Percentiles rank a stretch among this genome's conserved stretches.
Evolutionary conservation across 2,888 invertebrate genomes (phyloP).

Genomic region (Gastracanthus pulcherrimus): DNA sequence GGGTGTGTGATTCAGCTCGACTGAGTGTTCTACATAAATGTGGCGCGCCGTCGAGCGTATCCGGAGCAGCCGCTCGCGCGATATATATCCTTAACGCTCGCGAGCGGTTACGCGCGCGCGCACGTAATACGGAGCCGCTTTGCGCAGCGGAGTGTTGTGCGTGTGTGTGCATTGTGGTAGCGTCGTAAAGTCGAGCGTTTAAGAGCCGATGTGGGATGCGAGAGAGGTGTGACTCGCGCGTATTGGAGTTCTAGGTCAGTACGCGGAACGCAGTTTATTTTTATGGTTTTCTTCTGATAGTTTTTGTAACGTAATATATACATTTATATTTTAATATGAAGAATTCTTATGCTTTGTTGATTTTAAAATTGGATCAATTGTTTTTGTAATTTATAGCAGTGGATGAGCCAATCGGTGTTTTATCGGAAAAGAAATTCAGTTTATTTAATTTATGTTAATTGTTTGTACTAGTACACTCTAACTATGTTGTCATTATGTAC

Average conservation of each 20-base stretch:
- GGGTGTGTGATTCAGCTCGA: slow-evolving; percentile 22
- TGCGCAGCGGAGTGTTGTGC: not conserved
- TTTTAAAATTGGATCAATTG: too few relatives aligned
- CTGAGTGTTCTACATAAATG: slow-evolving; percentile 65
- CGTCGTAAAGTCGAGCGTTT: slow-evolving; percentile 3
- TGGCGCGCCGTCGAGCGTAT: slow-evolving; percentile 66
- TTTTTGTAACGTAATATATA: not conserved
- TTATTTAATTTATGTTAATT: too few relatives aligned
- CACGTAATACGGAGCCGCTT: slow-evolving; percentile 19
- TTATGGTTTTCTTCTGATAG: not conserved
- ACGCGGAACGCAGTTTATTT: not conserved
- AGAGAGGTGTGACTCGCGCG: not conserved
- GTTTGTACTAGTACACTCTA: too few relatives aligned
- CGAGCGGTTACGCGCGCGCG: not conserved
- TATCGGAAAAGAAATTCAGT: too few relatives aligned
- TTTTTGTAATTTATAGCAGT: too few relatives aligned
- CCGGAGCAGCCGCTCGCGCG: slow-evolving; percentile 62
- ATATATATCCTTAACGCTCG: slow-evolving; percentile 10
- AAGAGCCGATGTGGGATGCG: not conserved
- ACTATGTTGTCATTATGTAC: too few relatives aligned
- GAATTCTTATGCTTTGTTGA: too few relatives aligned
- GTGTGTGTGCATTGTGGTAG: not conserved
- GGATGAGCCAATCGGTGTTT: too few relatives aligned
- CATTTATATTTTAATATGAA: too few relatives aligned
- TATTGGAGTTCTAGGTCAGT: slow-evolving; percentile 24